Conservation (phyloP, 1,140 invertebrate species). For the Pygmarrhopalites habei region DNA sequence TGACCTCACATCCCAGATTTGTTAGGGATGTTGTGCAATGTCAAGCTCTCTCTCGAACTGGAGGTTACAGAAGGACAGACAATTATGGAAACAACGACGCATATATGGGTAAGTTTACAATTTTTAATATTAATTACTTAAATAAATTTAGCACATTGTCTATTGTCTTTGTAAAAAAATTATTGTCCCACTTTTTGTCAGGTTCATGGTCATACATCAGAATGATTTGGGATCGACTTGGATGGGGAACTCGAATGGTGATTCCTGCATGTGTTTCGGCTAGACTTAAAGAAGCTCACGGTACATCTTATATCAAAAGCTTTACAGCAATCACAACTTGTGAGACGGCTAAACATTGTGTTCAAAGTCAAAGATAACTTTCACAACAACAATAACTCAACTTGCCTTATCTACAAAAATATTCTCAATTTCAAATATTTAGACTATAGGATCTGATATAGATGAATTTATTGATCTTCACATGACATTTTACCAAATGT, state of each 20-base stretch:
- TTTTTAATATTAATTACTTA: too few species aligned
- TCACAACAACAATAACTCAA: too few species aligned
- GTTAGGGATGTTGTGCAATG: slow-evolving; percentile 7
- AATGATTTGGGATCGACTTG: slow-evolving; percentile 9
- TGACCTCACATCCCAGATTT: slow-evolving; percentile 20
- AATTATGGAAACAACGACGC: background rate
- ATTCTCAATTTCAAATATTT: too few species aligned
- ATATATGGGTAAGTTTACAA: too few species aligned
- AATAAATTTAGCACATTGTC: too few species aligned
- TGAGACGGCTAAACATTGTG: background rate
- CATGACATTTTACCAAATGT: too few species aligned
- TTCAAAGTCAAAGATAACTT: background rate
- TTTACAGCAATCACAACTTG: background rate
- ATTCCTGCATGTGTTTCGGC: slow-evolving; percentile 2
- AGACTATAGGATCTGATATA: too few species aligned
- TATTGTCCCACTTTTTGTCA: too few species aligned
- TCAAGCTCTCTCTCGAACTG: slow-evolving; percentile 3
- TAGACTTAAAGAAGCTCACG: background rate
- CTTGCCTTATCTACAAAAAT: too few species aligned
- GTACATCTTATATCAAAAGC: background rate
- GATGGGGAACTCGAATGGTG: background rate
- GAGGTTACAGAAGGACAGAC: background rate
- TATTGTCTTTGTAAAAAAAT: too few species aligned
- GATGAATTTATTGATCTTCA: too few species aligned
- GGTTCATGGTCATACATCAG: slow-evolving; percentile 5